Conservation (phyloP, 2,888 invertebrate species). For the Ectemnius continuus region DNA sequence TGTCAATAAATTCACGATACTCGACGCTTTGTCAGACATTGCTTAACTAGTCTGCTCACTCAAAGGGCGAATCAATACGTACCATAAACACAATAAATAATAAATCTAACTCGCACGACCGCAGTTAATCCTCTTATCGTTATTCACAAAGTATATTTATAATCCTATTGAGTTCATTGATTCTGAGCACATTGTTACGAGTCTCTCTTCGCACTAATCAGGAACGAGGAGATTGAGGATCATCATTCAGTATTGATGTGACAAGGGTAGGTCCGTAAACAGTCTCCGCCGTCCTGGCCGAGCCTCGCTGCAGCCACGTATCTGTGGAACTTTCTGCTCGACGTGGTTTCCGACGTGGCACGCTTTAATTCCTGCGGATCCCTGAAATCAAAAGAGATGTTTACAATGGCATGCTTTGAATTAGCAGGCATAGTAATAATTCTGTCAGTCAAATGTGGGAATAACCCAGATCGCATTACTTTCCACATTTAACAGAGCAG, state of each 20-base stretch:
- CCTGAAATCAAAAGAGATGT: constrained; percentile 77
- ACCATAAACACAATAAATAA: constrained; percentile 6
- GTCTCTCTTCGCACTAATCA: constrained; percentile 2
- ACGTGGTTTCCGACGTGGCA: constrained; percentile 83
- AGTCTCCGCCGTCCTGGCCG: constrained; percentile 90
- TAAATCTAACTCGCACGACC: neutral
- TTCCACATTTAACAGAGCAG: constrained; percentile 25
- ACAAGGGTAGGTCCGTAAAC: constrained; percentile 85
- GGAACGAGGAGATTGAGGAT: constrained; percentile 17
- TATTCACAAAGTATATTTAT: neutral
- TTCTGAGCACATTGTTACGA: neutral
- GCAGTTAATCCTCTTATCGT: neutral
- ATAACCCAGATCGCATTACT: constrained; percentile 17
- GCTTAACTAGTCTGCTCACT: constrained; percentile 3
- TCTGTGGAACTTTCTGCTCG: constrained; percentile 86
- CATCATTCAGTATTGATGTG: constrained; percentile 83
- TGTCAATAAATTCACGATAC: constrained; percentile 41
- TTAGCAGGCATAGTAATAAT: neutral
- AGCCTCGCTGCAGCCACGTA: constrained; percentile 90
- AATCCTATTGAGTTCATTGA: neutral
- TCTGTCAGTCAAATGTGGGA: neutral
- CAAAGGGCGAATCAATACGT: neutral
- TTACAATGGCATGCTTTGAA: neutral
- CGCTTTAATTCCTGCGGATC: constrained; percentile 87
- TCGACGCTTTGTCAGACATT: constrained; percentile 49